phyloP scores from a whole-genome alignment of 2,113 vertebrate genomes.

The Morone saxatilis region DNA sequence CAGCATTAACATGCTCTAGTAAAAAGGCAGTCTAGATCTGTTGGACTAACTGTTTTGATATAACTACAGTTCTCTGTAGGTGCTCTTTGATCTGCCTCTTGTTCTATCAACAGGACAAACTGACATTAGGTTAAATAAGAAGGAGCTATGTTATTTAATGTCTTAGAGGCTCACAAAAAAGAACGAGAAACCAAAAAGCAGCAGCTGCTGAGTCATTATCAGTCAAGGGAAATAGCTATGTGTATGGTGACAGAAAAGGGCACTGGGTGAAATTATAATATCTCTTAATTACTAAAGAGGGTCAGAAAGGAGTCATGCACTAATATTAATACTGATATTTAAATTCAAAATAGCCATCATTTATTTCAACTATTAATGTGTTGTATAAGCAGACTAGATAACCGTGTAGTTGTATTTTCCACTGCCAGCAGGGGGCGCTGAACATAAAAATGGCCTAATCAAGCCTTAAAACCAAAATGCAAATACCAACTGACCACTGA shows the following conservation, averaged over 20 bases:
- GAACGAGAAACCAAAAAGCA: background rate
- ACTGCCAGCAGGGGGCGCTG: conserved; percentile 42
- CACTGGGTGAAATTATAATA: background rate
- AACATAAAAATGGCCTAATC: background rate
- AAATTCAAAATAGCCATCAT: background rate
- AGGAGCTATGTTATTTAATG: background rate
- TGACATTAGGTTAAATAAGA: background rate
- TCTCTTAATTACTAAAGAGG: background rate
- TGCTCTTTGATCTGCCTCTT: background rate
- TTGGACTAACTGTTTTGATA: background rate
- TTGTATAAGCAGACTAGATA: too few relatives aligned
- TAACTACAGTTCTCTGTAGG: too few relatives aligned
- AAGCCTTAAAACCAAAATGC: background rate
- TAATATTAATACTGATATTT: background rate
- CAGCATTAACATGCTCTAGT: background rate
- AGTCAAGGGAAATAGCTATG: background rate
- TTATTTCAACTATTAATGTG: background rate
- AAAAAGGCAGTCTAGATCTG: background rate
- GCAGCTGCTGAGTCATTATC: background rate
- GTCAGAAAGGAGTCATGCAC: background rate
- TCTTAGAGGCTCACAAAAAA: background rate
- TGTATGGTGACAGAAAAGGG: background rate
- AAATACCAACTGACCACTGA: too few relatives aligned
- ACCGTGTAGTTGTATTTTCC: background rate
- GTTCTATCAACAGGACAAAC: background rate